A percentile compares a stretch with the other conserved stretches of the same genome.
Evolutionary conservation across 2,113 vertebrate species (phyloP).

Genomic region (Apteryx owenii): DNA sequence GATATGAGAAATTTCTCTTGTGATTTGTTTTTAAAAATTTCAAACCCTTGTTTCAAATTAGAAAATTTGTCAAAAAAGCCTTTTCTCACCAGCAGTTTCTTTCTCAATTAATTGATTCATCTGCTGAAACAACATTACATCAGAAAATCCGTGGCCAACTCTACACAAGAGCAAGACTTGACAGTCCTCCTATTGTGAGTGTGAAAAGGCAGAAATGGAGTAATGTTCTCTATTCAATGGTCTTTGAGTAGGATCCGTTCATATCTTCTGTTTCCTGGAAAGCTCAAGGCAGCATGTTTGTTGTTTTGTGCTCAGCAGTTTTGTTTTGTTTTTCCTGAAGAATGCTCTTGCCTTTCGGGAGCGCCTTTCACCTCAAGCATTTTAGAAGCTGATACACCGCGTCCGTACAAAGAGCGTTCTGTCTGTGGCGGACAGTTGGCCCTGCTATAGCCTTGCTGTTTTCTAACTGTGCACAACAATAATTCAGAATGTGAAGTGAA

Average conservation of each 20-base stretch:
- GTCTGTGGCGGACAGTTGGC: not conserved
- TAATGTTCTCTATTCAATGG: rapidly evolving
- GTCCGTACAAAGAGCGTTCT: rapidly evolving
- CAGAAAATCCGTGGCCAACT: not conserved
- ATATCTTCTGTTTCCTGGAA: not conserved
- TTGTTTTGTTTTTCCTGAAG: not conserved
- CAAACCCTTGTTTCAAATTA: not conserved
- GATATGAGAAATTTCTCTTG: not conserved
- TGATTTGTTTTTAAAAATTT: not conserved
- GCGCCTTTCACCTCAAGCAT: not conserved
- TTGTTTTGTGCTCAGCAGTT: not conserved
- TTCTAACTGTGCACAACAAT: not conserved
- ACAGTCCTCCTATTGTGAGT: not conserved
- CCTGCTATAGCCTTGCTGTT: not conserved
- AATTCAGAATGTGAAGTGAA: not conserved
- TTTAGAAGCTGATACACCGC: not conserved
- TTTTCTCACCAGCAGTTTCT: not conserved
- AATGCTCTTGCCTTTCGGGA: not conserved
- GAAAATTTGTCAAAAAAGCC: not conserved
- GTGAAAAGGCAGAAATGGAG: not conserved
- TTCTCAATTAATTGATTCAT: not conserved
- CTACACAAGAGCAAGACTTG: not conserved
- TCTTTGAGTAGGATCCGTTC: not conserved
- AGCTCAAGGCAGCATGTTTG: not conserved
- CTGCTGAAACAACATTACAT: not conserved